Conservation (phyloP, 2,888 invertebrate species). For the Biston stratarius region DNA sequence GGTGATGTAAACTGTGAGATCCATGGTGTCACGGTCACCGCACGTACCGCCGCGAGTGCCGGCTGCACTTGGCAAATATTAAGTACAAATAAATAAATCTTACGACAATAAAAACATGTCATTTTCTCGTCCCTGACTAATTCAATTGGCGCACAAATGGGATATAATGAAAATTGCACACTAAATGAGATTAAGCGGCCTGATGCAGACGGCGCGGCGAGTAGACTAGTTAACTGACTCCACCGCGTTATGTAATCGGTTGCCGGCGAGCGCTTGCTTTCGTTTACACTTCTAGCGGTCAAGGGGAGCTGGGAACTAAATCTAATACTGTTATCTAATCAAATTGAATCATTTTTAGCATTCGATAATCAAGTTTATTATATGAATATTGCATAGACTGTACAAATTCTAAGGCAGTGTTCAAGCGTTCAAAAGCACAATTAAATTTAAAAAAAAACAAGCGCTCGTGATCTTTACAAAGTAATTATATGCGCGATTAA, state of each 20-base stretch:
- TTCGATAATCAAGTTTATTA: no score
- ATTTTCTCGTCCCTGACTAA: conserved; percentile 1
- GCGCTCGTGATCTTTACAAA: no score
- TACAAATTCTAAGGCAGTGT: no score
- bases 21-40: no score
- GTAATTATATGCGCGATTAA: no score
- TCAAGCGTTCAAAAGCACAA: no score
- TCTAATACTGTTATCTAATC: background rate
- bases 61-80: background rate
- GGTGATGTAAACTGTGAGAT: no score
- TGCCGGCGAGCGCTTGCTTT: background rate
- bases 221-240: no score
- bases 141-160: conserved; percentile 5
- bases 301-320: conserved; percentile 1
- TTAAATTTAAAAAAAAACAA: no score
- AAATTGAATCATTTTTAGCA: background rate
- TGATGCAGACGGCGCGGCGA: conserved; percentile 1
- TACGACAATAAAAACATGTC: background rate
- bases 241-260: background rate
- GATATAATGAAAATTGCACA: conserved; percentile 3
- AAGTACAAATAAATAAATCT: background rate
- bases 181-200: background rate
- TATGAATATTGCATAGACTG: no score
- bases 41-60: no score
- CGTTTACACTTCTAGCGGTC: conserved; percentile 7